phyloP scores from a whole-genome alignment of 2,113 vertebrate genomes.

The Sminthopsis crassicaudata region DNA sequence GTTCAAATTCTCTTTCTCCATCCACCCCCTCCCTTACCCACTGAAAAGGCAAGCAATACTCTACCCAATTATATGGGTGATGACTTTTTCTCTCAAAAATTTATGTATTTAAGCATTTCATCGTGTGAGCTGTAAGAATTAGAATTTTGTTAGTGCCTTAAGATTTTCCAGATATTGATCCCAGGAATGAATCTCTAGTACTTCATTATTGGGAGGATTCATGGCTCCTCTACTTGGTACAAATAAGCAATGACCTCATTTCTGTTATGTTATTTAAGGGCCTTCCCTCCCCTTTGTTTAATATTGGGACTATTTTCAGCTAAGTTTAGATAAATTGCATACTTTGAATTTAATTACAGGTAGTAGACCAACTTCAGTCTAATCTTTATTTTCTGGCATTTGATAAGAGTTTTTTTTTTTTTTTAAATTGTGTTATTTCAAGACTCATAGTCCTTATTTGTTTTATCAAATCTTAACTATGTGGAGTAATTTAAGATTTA shows the following conservation, averaged over 20 bases:
- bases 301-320: neutral
- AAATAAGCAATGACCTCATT: slow-evolving; percentile 5
- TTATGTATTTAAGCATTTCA: slow-evolving; percentile 68
- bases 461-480: neutral
- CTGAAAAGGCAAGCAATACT: neutral
- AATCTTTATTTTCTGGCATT: neutral
- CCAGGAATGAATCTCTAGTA: neutral
- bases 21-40: neutral
- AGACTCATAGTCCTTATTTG: neutral
- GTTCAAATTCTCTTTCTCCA: neutral
- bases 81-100: neutral
- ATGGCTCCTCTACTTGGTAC: slow-evolving; percentile 23
- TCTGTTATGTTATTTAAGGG: neutral
- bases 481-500: neutral
- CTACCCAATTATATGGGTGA: neutral
- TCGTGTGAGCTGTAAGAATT: slow-evolving; percentile 35
- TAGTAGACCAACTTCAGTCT: neutral
- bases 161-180: neutral
- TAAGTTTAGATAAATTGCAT: neutral
- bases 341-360: neutral
- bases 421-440: neutral
- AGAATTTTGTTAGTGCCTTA: slow-evolving; percentile 59
- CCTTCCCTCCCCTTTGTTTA: neutral
- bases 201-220: fast-evolving
- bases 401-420: neutral